phyloP scores from a whole-genome alignment of 2,888 invertebrate species.

The Ennomos quercinarius region DNA sequence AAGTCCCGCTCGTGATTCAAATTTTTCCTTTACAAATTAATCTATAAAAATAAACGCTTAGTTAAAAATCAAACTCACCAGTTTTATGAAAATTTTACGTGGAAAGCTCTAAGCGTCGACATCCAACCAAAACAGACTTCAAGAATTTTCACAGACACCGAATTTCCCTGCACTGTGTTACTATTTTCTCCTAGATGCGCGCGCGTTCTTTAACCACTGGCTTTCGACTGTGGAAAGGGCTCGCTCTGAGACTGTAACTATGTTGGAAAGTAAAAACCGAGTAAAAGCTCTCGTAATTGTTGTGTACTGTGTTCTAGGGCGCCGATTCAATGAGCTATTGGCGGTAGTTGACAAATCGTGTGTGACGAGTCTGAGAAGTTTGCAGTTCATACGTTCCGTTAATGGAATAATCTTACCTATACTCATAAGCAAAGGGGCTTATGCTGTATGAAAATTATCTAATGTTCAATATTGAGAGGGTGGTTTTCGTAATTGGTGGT shows the following conservation, averaged over 20 bases:
- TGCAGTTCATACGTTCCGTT: background rate
- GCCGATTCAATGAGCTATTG: slow-evolving; percentile 4
- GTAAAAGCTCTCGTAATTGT: slow-evolving; percentile 57
- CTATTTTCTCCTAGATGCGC: slow-evolving; percentile 47
- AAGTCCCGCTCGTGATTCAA: too few relatives aligned
- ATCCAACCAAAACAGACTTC: background rate
- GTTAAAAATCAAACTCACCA: too few relatives aligned
- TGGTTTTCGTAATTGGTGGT: too few relatives aligned
- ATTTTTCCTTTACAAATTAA: too few relatives aligned
- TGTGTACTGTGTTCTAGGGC: slow-evolving; percentile 24
- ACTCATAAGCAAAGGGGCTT: too few relatives aligned
- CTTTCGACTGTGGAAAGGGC: slow-evolving; percentile 74
- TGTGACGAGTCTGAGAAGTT: background rate
- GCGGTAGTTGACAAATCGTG: slow-evolving; percentile 1
- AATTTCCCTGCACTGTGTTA: slow-evolving; percentile 3
- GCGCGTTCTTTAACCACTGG: slow-evolving; percentile 46
- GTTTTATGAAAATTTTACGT: background rate
- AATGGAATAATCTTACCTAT: too few relatives aligned
- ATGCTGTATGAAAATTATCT: too few relatives aligned
- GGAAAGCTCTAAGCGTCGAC: background rate
- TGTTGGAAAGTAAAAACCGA: slow-evolving; percentile 68
- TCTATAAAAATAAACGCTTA: too few relatives aligned
- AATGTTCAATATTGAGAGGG: too few relatives aligned
- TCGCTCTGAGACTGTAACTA: slow-evolving; percentile 50
- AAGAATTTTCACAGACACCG: background rate